A percentile compares a stretch with the other conserved stretches of the same genome.
These are phyloP conservation scores for Oncorhynchus tshawytscha DNA, from an alignment of 2,113 vertebrate genomes.

Conservation along the genomic window DNA sequence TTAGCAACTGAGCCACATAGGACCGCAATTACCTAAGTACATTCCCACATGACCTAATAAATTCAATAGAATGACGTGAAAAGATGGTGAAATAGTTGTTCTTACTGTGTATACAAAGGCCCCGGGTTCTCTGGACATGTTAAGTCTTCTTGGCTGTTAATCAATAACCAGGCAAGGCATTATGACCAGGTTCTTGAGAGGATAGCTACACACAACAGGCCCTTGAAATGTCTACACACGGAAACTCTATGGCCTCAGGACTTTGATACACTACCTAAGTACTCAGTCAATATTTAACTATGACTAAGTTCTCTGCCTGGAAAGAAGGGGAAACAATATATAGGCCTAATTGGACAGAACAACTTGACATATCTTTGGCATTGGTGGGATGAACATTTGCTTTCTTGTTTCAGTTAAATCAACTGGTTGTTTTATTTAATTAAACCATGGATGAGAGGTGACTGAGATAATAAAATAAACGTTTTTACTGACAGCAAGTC, in stretches of 20 bases:
- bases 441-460: neutral
- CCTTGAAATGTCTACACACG: neutral
- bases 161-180: constrained; percentile 30
- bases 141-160: constrained; percentile 18
- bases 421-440: neutral
- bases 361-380: neutral
- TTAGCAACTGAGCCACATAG: too few species aligned
- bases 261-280: constrained; percentile 26
- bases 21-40: too few species aligned
- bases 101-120: constrained; percentile 2
- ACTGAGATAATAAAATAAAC: neutral
- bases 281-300: constrained; percentile 58
- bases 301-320: constrained; percentile 3
- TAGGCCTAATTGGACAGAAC: neutral
- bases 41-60: too few species aligned
- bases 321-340: neutral
- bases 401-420: neutral
- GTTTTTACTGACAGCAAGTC: neutral
- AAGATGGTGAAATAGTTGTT: too few species aligned
- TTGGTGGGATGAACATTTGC: neutral
- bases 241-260: constrained; percentile 13
- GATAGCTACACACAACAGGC: neutral
- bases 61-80: too few species aligned
- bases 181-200: constrained; percentile 7
- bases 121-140: neutral